Percentiles rank a stretch among this genome's conserved stretches.
Conservation (phyloP, 2,797 vertebrate species). For the Malacoctenus gilli region DNA sequence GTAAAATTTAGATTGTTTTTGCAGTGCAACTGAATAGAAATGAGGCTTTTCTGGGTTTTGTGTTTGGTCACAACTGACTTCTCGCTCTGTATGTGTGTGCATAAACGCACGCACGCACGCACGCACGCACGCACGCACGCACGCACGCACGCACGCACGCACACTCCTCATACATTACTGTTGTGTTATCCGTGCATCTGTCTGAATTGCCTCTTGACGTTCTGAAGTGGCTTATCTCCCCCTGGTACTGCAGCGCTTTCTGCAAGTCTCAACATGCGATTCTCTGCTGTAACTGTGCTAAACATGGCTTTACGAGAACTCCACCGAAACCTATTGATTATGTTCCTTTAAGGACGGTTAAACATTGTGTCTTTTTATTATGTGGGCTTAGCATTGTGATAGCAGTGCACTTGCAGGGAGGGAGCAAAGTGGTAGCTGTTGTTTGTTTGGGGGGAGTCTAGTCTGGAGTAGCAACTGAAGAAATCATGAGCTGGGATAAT, state of each 20-base stretch:
- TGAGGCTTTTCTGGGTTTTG: no score
- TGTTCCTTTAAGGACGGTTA: slow-evolving; percentile 37
- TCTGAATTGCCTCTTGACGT: slow-evolving; percentile 24
- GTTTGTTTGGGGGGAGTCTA: slow-evolving; percentile 20
- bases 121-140: neutral
- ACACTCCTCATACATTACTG: neutral
- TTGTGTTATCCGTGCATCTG: slow-evolving; percentile 21
- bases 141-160: neutral
- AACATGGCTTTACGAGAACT: slow-evolving; percentile 28
- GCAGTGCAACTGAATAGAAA: no score
- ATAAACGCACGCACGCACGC: no score
- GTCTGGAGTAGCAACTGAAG: slow-evolving; percentile 18
- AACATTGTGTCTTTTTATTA: slow-evolving; percentile 36
- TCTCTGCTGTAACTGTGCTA: slow-evolving; percentile 27
- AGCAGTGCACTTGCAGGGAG: slow-evolving; percentile 13
- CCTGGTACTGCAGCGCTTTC: slow-evolving; percentile 14
- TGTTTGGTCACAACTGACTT: no score
- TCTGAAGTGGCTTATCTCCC: slow-evolving; percentile 15
- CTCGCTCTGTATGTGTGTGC: no score
- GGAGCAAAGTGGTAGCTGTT: slow-evolving; percentile 10
- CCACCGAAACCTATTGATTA: slow-evolving; percentile 47
- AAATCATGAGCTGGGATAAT: slow-evolving; percentile 46
- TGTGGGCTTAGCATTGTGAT: slow-evolving; percentile 15
- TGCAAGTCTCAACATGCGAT: slow-evolving; percentile 15
- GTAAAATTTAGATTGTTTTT: no score